phyloP scores from a whole-genome alignment of 2,888 invertebrate species.

The Petrolisthes cinctipes region DNA sequence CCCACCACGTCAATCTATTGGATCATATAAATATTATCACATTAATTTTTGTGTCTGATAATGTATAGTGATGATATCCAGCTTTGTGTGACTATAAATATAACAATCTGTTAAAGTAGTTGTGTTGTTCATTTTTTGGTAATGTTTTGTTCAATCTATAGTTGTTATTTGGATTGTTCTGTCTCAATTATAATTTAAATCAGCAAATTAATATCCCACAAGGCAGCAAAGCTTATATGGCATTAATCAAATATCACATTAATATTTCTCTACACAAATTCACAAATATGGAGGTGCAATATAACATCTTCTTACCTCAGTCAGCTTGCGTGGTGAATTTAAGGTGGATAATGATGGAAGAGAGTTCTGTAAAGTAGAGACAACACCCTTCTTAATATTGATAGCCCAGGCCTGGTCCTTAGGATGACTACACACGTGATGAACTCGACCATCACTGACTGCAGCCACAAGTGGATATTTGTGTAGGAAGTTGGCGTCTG shows the following conservation, averaged over 20 bases:
- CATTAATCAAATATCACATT: too few relatives aligned
- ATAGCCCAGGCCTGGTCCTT: conserved; percentile 71
- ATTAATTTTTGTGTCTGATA: not conserved
- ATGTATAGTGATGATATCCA: too few relatives aligned
- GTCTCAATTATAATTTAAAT: too few relatives aligned
- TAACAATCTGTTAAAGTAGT: too few relatives aligned
- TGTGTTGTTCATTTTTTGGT: too few relatives aligned
- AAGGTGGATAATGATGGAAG: conserved; percentile 53
- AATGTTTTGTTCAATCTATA: too few relatives aligned
- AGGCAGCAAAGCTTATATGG: too few relatives aligned
- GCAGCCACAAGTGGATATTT: conserved; percentile 52
- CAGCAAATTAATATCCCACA: too few relatives aligned
- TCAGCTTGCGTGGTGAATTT: conserved; percentile 32
- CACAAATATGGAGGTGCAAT: not conserved
- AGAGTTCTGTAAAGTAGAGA: conserved; percentile 73
- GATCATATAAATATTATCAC: not conserved
- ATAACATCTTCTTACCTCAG: conserved; percentile 40
- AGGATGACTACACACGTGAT: conserved; percentile 58
- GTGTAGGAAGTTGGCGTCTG: conserved; percentile 19
- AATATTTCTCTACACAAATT: too few relatives aligned
- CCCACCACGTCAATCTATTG: conserved; percentile 49
- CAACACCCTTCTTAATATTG: conserved; percentile 73
- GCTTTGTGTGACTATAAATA: too few relatives aligned
- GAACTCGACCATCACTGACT: conserved; percentile 55
- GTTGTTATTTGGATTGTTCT: too few relatives aligned